Evolutionary conservation across 1,140 invertebrate species (phyloP).

Genomic region (Ceratina calcarata): DNA sequence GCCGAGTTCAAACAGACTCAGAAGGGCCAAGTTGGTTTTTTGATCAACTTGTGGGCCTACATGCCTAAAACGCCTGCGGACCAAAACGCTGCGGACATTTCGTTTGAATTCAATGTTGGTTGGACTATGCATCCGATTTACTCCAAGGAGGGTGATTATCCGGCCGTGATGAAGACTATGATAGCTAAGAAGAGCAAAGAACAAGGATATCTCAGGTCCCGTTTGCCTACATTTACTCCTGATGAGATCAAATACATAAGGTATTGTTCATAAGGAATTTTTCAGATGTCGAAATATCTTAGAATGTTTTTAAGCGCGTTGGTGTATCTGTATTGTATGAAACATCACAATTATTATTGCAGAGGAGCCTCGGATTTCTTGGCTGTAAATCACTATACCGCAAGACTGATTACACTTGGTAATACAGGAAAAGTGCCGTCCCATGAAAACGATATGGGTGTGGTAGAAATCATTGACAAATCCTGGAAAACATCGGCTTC

Average conservation of each 20-base stretch:
- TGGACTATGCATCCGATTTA: conserved; percentile 85
- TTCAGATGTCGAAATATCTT: neutral
- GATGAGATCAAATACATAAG: conserved; percentile 77
- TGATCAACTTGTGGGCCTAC: conserved; percentile 36
- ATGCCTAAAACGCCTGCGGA: conserved; percentile 57
- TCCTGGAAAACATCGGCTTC: conserved; percentile 68
- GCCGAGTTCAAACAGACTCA: conserved; percentile 82
- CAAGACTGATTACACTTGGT: conserved; percentile 63
- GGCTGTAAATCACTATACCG: conserved; percentile 83
- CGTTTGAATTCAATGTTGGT: conserved; percentile 80
- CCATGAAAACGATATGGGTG: conserved; percentile 66
- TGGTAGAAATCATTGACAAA: conserved; percentile 52
- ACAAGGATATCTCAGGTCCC: conserved; percentile 80
- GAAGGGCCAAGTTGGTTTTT: conserved; percentile 78
- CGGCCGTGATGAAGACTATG: conserved; percentile 80
- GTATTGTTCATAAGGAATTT: conserved; percentile 45
- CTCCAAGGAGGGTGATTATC: conserved; percentile 83
- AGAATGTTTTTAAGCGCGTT: neutral
- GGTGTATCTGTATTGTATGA: no score
- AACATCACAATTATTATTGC: neutral
- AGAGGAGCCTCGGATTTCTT: conserved; percentile 81
- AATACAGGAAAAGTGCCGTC: conserved; percentile 56
- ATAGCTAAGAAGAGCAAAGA: conserved; percentile 80
- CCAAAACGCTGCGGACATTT: conserved; percentile 48
- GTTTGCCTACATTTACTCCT: conserved; percentile 80